Conservation (phyloP, 35 echinoderm and acorn worm species). For the Amphiura filiformis region DNA sequence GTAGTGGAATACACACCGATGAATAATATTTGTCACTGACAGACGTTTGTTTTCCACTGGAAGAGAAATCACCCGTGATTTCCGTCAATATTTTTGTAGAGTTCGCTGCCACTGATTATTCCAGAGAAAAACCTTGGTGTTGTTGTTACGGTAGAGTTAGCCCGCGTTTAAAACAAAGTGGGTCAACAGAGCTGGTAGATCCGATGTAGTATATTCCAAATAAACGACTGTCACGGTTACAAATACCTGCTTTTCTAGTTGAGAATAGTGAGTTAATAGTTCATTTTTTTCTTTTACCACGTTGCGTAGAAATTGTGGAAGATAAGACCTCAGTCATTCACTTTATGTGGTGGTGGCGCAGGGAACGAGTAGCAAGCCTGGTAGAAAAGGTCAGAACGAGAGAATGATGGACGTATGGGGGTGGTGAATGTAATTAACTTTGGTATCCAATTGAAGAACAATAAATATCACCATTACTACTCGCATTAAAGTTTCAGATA, state of each 20-base stretch:
- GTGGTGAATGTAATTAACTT: background rate
- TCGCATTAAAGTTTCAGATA: background rate
- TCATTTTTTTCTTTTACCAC: conserved; percentile 4
- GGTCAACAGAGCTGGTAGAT: background rate
- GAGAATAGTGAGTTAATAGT: background rate
- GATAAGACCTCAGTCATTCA: conserved; percentile 6
- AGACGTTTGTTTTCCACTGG: background rate
- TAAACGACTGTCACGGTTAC: background rate
- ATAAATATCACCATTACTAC: background rate
- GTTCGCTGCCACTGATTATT: background rate
- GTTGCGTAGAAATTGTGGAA: conserved; percentile 7
- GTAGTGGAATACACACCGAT: conserved; percentile 4
- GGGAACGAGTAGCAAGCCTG: background rate
- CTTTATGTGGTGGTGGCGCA: conserved; percentile 9
- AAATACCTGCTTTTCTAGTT: background rate
- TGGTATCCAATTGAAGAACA: background rate
- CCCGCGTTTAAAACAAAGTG: conserved; percentile 1
- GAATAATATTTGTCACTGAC: conserved; percentile 8
- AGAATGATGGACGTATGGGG: background rate
- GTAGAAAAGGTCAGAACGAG: background rate
- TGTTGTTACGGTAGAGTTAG: background rate
- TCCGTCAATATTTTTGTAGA: background rate
- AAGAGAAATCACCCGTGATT: background rate
- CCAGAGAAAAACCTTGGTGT: background rate
- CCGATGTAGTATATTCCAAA: background rate